Evolutionary conservation across 2,113 vertebrate species (phyloP), one percentile per base, ranked within the genome.

Genomic region (Nesogale talazaci): DNA sequence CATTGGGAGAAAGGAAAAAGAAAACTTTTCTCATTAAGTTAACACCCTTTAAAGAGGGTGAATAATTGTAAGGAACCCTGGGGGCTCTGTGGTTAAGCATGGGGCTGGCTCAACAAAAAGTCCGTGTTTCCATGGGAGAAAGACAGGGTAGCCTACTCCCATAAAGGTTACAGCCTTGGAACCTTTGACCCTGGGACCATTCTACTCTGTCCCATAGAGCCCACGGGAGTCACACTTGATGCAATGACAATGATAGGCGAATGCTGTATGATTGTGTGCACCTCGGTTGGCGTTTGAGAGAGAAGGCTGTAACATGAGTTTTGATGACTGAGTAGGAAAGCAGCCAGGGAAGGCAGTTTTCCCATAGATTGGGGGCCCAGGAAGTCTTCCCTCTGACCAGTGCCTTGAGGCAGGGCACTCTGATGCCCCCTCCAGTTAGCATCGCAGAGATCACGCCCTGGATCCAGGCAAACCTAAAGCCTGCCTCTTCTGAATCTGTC

Each of bases 401-500:
- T 69, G 46, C 72, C 69, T 61, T 87, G 57, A 86, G 56, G 29
- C 94, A 93, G 74, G 80, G 80, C 59, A 80, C 56, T 46, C 70
- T 46, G 23, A 20, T 3, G 29, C 46, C 82, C 46, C 82, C 67
- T 83, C 29, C 14, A 40, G 36, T 85, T 88, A 56, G 31, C 0
- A 2, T 56, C 89, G 84, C 36, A 8, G 61, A 81, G 80, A 76
- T 81, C 86, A 63, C 52, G 22, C 75, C 83, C 76, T 40, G 75
- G 82, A 78, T 90, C 61, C n/a, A 6, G 42, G 74, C 86, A 83
- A 92, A 63, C 38, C 74, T 22, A 25, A 88, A 86, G 22, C 67
- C 90, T 74, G 86, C 75, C 75, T 79, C 72, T 88, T 52, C 27
- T 2, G 81, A 65, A 81, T 76, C 63, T 0, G 86, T 92, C 93